Conservation (phyloP, 2,888 invertebrate species). For the Metallyticus violacea region DNA sequence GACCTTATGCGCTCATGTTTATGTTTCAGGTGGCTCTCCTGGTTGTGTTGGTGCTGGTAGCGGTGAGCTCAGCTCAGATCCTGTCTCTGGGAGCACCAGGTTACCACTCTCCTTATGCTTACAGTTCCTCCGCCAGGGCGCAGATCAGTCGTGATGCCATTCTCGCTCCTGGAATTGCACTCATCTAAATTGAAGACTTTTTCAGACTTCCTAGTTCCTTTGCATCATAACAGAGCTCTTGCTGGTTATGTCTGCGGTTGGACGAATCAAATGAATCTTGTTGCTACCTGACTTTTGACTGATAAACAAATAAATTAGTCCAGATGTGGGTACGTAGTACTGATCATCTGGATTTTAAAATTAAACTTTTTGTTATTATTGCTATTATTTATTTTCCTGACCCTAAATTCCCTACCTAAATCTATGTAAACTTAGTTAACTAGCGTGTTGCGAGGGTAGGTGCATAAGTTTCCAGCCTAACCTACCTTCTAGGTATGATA, state of each 20-base stretch:
- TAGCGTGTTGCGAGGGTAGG: no score
- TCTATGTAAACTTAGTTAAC: no score
- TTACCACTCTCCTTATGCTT: neutral
- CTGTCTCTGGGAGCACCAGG: neutral
- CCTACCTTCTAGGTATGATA: no score
- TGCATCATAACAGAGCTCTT: neutral
- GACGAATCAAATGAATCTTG: neutral
- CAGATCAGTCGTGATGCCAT: constrained; percentile 6
- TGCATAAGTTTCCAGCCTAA: no score
- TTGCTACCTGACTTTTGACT: neutral
- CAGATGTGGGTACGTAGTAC: neutral
- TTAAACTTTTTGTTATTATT: neutral
- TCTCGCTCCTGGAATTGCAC: neutral
- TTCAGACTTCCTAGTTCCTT: neutral
- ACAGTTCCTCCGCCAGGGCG: constrained; percentile 15
- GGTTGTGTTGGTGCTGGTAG: neutral
- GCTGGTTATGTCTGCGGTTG: neutral
- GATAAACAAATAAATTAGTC: neutral
- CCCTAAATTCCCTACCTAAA: no score
- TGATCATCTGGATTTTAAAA: neutral
- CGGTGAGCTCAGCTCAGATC: neutral
- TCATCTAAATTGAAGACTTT: neutral
- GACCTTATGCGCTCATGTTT: neutral
- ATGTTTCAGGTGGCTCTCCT: neutral
- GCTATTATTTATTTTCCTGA: no score